These are phyloP conservation scores for Drosophila repleta DNA, from an alignment of 1,140 invertebrate genomes.

Conservation along the genomic window DNA sequence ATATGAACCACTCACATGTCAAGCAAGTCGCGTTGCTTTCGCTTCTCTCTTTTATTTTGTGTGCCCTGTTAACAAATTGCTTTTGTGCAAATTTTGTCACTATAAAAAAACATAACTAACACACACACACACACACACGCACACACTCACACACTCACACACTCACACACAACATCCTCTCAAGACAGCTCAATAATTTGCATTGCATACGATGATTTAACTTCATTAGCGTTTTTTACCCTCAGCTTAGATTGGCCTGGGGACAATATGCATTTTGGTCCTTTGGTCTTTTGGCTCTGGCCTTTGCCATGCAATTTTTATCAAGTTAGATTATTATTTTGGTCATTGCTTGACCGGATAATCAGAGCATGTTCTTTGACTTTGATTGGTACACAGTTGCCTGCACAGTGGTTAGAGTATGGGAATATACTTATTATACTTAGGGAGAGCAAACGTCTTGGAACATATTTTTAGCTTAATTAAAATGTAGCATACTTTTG, in stretches of 20 bases:
- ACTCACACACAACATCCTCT: conserved; percentile 17
- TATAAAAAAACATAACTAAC: conserved; percentile 38
- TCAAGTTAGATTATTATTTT: conserved; percentile 33
- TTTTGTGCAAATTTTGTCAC: conserved; percentile 77
- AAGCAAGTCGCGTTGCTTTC: conserved; percentile 45
- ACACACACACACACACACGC: conserved; percentile 27
- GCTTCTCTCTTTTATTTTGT: conserved; percentile 16
- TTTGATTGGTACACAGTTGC: conserved; percentile 20
- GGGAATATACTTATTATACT: not conserved
- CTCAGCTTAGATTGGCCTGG: conserved; percentile 27
- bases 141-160: conserved; percentile 16
- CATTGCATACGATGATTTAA: conserved; percentile 47
- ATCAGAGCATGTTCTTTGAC: conserved; percentile 52
- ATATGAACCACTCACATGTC: conserved; percentile 41
- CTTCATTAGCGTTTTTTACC: conserved; percentile 64
- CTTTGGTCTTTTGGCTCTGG: not conserved
- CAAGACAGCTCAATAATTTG: conserved; percentile 35
- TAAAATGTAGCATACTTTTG: conserved; percentile 8
- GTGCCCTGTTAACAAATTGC: conserved; percentile 69
- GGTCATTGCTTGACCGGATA: conserved; percentile 64
- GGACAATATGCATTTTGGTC: conserved; percentile 17
- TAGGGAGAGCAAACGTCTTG: not conserved
- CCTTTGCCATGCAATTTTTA: conserved; percentile 26
- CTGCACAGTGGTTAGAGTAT: conserved; percentile 21
- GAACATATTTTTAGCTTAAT: too few relatives aligned